Percentiles rank a stretch among this genome's conserved stretches.
phyloP scores from a whole-genome alignment of 2,797 vertebrate species.

The Myotis daubentonii region DNA sequence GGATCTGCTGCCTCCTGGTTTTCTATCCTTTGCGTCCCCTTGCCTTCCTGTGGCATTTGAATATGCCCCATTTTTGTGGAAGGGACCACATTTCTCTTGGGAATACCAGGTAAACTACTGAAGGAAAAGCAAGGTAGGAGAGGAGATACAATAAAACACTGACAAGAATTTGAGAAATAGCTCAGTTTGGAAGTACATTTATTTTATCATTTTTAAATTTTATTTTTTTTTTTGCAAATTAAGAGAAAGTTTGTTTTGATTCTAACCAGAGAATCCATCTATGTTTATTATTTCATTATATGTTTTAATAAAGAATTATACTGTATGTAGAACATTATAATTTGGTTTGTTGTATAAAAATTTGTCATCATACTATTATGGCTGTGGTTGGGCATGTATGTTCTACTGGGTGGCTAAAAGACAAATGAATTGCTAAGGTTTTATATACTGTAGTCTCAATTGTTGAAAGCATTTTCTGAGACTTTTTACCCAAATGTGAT shows the following conservation, averaged over 20 bases:
- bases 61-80: neutral
- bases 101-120: neutral
- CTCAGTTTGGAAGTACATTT: neutral
- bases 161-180: constrained; percentile 17
- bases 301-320: constrained; percentile 1
- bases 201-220: neutral
- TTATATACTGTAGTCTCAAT: neutral
- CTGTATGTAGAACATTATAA: neutral
- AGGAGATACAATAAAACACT: neutral
- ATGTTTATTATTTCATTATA: neutral
- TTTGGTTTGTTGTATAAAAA: neutral
- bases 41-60: neutral
- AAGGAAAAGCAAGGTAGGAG: neutral
- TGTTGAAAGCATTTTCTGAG: neutral
- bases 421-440: neutral
- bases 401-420: neutral
- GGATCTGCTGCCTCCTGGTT: accelerated
- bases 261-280: constrained; percentile 15
- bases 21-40: neutral
- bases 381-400: neutral
- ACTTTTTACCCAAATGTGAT: neutral
- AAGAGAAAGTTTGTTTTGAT: neutral
- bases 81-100: too few relatives aligned
- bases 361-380: neutral
- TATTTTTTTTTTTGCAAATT: constrained; percentile 40